Conservation (phyloP, 2,113 vertebrate species). For the Cairina moschata region DNA sequence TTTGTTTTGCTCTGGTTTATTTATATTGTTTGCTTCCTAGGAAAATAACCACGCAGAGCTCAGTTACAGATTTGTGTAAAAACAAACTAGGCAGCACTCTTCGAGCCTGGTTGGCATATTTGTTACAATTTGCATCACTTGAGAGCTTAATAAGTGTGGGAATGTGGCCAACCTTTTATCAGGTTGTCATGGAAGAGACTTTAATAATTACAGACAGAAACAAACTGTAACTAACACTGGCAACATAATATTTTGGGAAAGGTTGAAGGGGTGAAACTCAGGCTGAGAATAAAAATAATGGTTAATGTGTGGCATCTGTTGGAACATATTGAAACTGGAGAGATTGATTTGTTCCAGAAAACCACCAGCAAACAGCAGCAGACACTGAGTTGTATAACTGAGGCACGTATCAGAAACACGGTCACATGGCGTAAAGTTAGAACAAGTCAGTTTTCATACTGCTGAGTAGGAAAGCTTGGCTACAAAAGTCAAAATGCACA, state of each 20-base stretch:
- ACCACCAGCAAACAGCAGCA: conserved; percentile 39
- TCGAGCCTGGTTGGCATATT: conserved; percentile 30
- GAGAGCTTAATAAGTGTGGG: conserved; percentile 53
- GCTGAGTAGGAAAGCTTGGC: background rate
- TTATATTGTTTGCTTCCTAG: conserved; percentile 42
- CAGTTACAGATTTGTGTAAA: conserved; percentile 36
- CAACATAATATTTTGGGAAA: conserved; percentile 66
- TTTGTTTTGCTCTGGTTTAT: conserved; percentile 43
- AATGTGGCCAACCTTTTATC: conserved; percentile 59
- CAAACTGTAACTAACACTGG: conserved; percentile 66
- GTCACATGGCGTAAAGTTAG: background rate
- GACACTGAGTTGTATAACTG: background rate
- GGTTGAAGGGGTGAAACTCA: conserved; percentile 49
- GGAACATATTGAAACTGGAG: conserved; percentile 47
- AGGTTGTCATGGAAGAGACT: conserved; percentile 57
- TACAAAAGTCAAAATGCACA: background rate
- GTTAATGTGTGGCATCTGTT: conserved; percentile 61
- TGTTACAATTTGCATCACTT: conserved; percentile 64
- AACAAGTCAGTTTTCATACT: background rate
- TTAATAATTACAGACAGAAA: conserved; percentile 68
- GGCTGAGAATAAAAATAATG: conserved; percentile 57
- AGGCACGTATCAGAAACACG: conserved; percentile 1
- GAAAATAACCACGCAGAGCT: conserved; percentile 10
- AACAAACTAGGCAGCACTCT: conserved; percentile 16
- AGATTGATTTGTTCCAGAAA: conserved; percentile 61